Percentiles rank a stretch among this genome's conserved stretches.
Conservation (phyloP, 2,797 vertebrate genomes). For the Trichosurus vulpecula region DNA sequence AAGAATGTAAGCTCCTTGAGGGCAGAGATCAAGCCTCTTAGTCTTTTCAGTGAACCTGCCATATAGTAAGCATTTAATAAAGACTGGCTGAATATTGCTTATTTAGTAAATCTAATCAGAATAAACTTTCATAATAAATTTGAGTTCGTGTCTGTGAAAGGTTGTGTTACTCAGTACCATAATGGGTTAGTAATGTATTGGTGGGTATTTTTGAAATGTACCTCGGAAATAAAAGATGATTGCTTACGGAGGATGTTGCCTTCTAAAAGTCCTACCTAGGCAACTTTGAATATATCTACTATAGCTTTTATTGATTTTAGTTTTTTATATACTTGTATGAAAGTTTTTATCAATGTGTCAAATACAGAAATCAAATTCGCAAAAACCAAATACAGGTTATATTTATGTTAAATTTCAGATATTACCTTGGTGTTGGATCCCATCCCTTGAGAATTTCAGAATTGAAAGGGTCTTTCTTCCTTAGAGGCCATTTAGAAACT, state of each 20-base stretch:
- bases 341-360: background rate
- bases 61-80: background rate
- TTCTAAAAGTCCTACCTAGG: no score
- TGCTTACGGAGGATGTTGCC: background rate
- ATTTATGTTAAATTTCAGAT: background rate
- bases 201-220: background rate
- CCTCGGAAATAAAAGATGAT: background rate
- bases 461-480: background rate
- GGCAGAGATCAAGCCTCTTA: no score
- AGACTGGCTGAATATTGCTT: background rate
- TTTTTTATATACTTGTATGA: background rate
- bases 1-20: background rate
- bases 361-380: background rate
- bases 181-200: background rate
- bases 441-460: background rate
- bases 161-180: background rate
- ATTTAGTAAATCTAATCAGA: background rate
- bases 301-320: background rate
- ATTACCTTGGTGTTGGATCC: background rate
- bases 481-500: background rate
- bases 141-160: background rate
- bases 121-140: background rate
- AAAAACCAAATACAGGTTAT: background rate
- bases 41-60: background rate
- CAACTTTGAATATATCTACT: no score